phyloP scores from a whole-genome alignment of 2,113 vertebrate species.

The Ictalurus punctatus region DNA sequence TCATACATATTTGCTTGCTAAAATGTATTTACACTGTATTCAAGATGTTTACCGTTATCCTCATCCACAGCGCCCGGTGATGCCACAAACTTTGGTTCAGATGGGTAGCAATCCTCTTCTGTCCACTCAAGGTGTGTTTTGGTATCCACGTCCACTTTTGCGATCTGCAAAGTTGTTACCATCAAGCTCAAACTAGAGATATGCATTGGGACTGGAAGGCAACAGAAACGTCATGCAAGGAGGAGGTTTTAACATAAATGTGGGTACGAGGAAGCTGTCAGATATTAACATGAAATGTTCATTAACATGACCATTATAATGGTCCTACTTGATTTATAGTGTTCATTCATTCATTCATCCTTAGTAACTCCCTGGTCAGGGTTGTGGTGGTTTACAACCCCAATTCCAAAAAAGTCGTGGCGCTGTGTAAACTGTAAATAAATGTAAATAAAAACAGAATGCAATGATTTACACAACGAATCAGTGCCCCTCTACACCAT shows the following conservation, averaged over 20 bases:
- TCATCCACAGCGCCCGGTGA: constrained; percentile 79
- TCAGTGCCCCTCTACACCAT: neutral
- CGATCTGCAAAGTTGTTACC: constrained; percentile 69
- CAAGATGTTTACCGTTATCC: constrained; percentile 80
- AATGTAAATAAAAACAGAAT: no score
- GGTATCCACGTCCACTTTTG: constrained; percentile 79
- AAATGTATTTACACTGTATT: neutral
- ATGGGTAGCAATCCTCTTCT: constrained; percentile 80
- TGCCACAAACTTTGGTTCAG: constrained; percentile 86
- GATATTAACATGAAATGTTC: neutral
- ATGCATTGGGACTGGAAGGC: neutral
- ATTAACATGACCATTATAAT: neutral
- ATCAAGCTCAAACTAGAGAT: neutral
- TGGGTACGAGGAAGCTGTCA: neutral
- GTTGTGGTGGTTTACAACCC: neutral
- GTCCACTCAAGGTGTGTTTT: constrained; percentile 76
- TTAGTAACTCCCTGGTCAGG: neutral
- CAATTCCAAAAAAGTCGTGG: no score
- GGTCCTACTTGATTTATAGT: neutral
- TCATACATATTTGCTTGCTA: neutral
- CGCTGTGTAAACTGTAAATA: no score
- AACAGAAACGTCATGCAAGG: neutral
- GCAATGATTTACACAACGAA: neutral
- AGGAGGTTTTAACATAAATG: neutral
- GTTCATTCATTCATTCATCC: neutral